These are phyloP conservation scores for Colinus virginianus DNA, from an alignment of 2,113 vertebrate species.

Conservation along the genomic window DNA sequence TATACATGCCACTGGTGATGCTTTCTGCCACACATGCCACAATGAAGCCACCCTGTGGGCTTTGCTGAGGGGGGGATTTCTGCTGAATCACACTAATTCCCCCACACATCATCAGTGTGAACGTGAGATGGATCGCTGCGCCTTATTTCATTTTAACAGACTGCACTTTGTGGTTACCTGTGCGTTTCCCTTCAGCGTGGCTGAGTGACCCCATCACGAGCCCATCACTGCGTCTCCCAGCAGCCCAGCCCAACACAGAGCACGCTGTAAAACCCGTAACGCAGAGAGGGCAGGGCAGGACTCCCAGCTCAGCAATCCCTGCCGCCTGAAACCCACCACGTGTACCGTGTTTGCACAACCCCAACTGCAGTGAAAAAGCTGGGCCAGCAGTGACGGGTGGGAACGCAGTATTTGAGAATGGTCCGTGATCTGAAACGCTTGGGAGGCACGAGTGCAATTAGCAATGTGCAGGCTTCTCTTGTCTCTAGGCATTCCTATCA, in stretches of 20 bases:
- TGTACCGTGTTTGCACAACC: neutral
- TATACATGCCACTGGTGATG: neutral
- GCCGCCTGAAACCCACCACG: neutral
- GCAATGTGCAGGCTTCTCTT: constrained; percentile 23
- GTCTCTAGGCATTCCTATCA: constrained; percentile 42
- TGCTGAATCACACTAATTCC: neutral
- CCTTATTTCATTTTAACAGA: neutral
- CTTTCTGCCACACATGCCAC: neutral
- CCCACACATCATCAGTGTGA: neutral
- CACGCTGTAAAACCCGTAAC: neutral
- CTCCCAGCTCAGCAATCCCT: neutral
- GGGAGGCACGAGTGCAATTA: constrained; percentile 23
- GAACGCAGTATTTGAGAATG: neutral
- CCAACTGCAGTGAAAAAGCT: neutral
- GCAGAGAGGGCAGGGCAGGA: neutral
- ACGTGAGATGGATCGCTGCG: neutral
- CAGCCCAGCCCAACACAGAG: neutral
- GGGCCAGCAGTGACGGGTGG: neutral
- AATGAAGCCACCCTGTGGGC: neutral
- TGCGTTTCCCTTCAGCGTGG: neutral
- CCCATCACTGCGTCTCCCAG: neutral
- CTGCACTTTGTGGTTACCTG: neutral
- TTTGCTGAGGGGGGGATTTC: neutral
- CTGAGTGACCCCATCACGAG: neutral
- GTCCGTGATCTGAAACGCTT: neutral